Evolutionary conservation across 2,888 invertebrate species (phyloP).

Genomic region (Cataglyphis cursor): DNA sequence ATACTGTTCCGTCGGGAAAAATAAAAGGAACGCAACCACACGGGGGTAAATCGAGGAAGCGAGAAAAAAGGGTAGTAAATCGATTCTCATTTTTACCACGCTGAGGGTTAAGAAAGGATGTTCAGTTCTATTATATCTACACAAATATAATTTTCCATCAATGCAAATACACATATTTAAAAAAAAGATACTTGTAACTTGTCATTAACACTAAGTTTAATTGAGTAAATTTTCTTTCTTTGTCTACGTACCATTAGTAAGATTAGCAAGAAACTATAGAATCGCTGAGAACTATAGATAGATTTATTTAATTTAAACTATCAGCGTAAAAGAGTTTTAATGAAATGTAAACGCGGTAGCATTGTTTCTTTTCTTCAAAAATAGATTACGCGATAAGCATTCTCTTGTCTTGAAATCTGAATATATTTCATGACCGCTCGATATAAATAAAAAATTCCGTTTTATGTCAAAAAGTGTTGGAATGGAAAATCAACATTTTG

Average conservation of each 20-base stretch:
- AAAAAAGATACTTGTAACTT: background rate
- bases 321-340: slow-evolving; percentile 6
- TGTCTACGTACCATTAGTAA: background rate
- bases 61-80: background rate
- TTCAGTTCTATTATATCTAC: background rate
- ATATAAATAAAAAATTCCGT: background rate
- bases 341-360: slow-evolving; percentile 15
- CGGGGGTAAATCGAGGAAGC: background rate
- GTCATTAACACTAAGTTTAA: slow-evolving; percentile 4
- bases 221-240: no score
- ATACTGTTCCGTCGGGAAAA: no score
- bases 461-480: background rate
- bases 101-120: background rate
- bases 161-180: background rate
- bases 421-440: background rate
- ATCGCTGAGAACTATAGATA: background rate
- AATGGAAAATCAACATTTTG: slow-evolving; percentile 1
- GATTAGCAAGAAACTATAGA: background rate
- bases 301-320: slow-evolving; percentile 24
- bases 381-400: background rate
- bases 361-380: background rate
- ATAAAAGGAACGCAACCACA: background rate
- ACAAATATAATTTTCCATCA: background rate
- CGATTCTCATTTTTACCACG: slow-evolving; percentile 31
- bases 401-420: slow-evolving; percentile 2